Base-by-base conservation (phyloP, 2,888 invertebrate genomes). In the Cephus runcator region DNA sequence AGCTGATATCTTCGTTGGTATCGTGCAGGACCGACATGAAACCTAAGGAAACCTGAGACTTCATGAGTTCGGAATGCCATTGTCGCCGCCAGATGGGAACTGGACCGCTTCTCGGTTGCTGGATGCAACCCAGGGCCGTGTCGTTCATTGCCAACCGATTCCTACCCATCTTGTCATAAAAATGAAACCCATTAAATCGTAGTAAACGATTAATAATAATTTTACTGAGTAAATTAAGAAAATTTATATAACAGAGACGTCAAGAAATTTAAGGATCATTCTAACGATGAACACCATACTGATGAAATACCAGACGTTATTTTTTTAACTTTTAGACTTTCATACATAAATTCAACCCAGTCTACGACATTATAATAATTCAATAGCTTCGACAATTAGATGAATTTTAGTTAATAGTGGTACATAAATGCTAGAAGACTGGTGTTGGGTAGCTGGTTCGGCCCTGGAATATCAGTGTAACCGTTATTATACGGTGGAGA, bases 71-170 rank as follows among this genome's bases (percentile, higher is more conserved):
- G 33, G 71, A 71, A 71, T 71, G 71, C 31, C 31, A 71, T 71
- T 34, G 31, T 71, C 71, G 71, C 33, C 15, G 12, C 33, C 71
- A 71, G 71, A 71, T 71, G 71, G 71, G 31, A 31, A 71, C 71
- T 71, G 71, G 71, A 71, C 71, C 71, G 71, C 31, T 71, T 71
- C 71, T 34, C 23, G 12, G 71, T 34, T 71, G 71, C 71, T 71
- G 71, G 71, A 30, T 56, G 71, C 71, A 71, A 56, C 56, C 23
- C 56, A 56, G 56, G 23, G 56, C 56, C 56, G 56, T 56, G 23
- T 23, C 23, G 23, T 56, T 56, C 23, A 23, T 0, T 23, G 56
- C 23, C 1, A 56, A 56, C 56, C 23, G 56, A 56, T 56, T 9
- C 23, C 56, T 56, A 23, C 9, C 56, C 23, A 23, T 23, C 23